phyloP scores from a whole-genome alignment of 2,113 vertebrate species.

The Microtus oregoni region DNA sequence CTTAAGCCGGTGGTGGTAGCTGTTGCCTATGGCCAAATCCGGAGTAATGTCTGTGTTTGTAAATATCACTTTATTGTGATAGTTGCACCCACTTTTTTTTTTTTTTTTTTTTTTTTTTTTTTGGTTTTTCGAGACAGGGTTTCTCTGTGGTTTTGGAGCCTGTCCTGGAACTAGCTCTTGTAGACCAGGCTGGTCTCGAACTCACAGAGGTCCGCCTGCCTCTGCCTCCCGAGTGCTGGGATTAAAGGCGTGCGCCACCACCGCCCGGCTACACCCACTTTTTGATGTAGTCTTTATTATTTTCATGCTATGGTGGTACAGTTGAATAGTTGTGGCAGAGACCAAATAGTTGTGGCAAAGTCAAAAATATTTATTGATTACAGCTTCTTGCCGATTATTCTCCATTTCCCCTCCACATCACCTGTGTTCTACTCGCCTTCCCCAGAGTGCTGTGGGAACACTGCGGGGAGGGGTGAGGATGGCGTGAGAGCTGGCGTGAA shows the following conservation, averaged over 20 bases:
- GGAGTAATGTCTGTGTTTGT: not conserved
- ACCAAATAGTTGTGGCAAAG: constrained; percentile 1
- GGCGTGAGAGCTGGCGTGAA: not conserved
- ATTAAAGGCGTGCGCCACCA: too few relatives aligned
- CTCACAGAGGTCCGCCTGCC: too few relatives aligned
- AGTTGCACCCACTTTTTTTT: not conserved
- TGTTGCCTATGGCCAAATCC: not conserved
- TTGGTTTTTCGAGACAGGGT: too few relatives aligned
- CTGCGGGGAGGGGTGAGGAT: too few relatives aligned
- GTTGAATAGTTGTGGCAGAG: constrained; percentile 24
- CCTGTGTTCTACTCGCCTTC: not conserved
- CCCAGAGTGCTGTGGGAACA: not conserved
- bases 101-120: too few relatives aligned
- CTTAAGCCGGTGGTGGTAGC: not conserved
- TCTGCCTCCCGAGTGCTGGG: too few relatives aligned
- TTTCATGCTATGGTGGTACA: constrained; percentile 14
- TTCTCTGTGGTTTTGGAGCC: too few relatives aligned
- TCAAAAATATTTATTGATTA: constrained; percentile 32
- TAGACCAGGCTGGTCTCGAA: too few relatives aligned
- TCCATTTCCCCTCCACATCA: not conserved
- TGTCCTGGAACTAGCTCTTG: too few relatives aligned
- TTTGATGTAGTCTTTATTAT: constrained; percentile 10
- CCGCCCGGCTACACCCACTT: too few relatives aligned
- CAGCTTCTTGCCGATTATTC: not conserved
- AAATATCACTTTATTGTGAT: constrained; percentile 45